Evolutionary conservation across 1,140 invertebrate species (phyloP).

Genomic region (Hestina assimilis): DNA sequence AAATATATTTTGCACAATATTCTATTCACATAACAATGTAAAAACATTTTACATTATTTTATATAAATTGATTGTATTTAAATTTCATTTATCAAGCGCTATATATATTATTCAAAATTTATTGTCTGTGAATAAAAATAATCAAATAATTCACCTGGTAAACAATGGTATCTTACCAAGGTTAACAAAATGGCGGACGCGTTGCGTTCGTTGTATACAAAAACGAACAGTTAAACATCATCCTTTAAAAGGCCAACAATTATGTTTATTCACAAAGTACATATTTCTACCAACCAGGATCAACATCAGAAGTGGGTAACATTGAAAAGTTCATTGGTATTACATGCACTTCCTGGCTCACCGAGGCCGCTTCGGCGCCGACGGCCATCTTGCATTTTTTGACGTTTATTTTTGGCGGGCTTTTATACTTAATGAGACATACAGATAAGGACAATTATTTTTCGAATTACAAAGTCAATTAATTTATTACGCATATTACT

Average conservation of each 20-base stretch:
- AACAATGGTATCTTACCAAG: constrained; percentile 28
- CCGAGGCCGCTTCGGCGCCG: constrained; percentile 58
- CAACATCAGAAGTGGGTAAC: constrained; percentile 61
- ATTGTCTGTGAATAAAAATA: constrained; percentile 15
- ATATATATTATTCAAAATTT: too few relatives aligned
- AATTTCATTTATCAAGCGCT: too few relatives aligned
- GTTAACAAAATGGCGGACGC: constrained; percentile 22
- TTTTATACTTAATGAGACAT: constrained; percentile 36
- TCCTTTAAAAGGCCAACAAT: constrained; percentile 55
- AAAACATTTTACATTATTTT: too few relatives aligned
- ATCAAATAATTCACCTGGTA: constrained; percentile 20
- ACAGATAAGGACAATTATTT: constrained; percentile 41
- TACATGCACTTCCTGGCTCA: constrained; percentile 69
- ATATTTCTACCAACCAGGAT: constrained; percentile 56
- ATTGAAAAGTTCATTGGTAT: constrained; percentile 76
- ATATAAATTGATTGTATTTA: too few relatives aligned
- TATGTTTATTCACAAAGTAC: constrained; percentile 42
- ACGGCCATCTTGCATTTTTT: constrained; percentile 72
- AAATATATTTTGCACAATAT: too few relatives aligned
- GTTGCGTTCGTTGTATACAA: constrained; percentile 14
- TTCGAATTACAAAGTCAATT: too few relatives aligned
- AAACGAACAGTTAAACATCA: constrained; percentile 39
- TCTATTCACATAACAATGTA: too few relatives aligned
- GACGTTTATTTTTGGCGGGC: constrained; percentile 75
- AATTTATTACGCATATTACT: constrained; percentile 10